A percentile compares a stretch with the other conserved stretches of the same genome.
These are phyloP conservation scores for Agriopis marginaria DNA, from an alignment of 2,888 invertebrate genomes.

Conservation along the genomic window DNA sequence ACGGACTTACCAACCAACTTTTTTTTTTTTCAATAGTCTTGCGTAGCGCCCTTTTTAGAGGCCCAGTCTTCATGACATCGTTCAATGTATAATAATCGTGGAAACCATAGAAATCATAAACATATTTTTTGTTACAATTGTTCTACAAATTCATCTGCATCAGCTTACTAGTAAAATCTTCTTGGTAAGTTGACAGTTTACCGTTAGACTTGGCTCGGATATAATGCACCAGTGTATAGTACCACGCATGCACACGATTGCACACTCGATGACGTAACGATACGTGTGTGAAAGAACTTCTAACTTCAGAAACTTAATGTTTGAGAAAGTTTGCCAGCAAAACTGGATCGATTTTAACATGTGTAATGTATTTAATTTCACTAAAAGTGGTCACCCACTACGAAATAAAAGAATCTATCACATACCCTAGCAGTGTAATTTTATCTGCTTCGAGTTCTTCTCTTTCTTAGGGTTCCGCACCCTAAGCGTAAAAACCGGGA, in stretches of 20 bases:
- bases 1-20: no score
- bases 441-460: neutral
- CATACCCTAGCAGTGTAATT: neutral
- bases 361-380: neutral
- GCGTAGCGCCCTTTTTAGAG: no score
- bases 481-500: no score
- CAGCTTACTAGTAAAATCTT: neutral
- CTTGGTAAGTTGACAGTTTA: constrained; percentile 3
- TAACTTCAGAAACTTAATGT: constrained; percentile 32
- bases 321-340: constrained; percentile 16
- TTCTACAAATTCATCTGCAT: neutral
- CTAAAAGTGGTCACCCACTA: neutral
- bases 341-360: constrained; percentile 1
- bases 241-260: constrained; percentile 40
- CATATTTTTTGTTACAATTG: neutral
- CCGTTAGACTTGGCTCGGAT: constrained; percentile 4
- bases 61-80: no score
- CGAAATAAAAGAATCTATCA: neutral
- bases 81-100: no score
- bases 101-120: no score
- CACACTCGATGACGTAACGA: constrained; percentile 45
- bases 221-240: constrained; percentile 5
- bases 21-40: no score
- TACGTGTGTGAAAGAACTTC: constrained; percentile 46
- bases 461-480: no score